Percentiles rank a stretch among this genome's conserved stretches.
Conservation (phyloP, 1,140 invertebrate genomes). For the Cydia splendana region DNA sequence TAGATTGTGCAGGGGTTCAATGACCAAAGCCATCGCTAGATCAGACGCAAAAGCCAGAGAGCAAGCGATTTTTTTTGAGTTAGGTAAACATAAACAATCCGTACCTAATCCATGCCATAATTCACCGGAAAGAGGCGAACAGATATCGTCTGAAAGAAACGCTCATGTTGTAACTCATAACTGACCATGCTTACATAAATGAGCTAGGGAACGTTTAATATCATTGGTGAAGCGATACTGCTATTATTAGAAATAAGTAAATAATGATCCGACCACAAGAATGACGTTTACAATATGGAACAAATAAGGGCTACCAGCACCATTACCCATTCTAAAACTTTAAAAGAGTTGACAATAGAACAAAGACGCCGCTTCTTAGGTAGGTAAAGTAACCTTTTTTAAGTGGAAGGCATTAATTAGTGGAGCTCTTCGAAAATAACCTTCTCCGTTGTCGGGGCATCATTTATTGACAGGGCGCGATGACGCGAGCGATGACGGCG, state of each 20-base stretch:
- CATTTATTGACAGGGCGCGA: constrained; percentile 68
- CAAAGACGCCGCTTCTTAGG: constrained; percentile 58
- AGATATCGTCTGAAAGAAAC: no score
- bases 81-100: no score
- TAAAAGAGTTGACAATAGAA: constrained; percentile 50
- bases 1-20: not conserved
- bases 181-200: no score
- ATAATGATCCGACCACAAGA: not conserved
- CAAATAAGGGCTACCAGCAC: constrained; percentile 11
- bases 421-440: constrained; percentile 72
- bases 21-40: not conserved
- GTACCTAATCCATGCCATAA: no score
- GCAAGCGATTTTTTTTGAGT: not conserved
- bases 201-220: not conserved
- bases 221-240: not conserved
- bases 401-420: constrained; percentile 73
- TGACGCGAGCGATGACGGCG: constrained; percentile 53
- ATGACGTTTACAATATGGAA: constrained; percentile 16
- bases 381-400: constrained; percentile 51
- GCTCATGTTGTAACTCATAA: no score
- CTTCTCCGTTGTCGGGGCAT: constrained; percentile 66
- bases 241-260: not conserved
- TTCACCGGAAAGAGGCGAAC: no score
- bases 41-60: not conserved
- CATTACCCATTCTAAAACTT: constrained; percentile 9